Evolutionary conservation across 2,888 invertebrate species (phyloP), one percentile per base, ranked within the genome.

Genomic region (Zhuqinia jingwanae): DNA sequence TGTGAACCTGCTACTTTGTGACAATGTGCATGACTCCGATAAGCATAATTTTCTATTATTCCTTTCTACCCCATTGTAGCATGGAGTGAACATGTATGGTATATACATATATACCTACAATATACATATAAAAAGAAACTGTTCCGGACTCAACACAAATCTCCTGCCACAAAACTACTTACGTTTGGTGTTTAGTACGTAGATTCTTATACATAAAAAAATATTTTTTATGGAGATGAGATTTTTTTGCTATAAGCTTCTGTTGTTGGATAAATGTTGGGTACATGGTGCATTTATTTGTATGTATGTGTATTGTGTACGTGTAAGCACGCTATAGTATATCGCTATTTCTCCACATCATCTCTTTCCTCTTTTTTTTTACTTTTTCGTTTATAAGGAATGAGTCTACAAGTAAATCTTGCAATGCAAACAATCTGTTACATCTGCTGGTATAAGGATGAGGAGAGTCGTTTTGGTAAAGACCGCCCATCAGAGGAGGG

Each of bases 401-500:
- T 30, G 36, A 53, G 53, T 75, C 75, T 75, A 75, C 10, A 75
- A 75, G 75, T 36, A 75, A n/a, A 75, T 75, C 75, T 75, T 50
- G 53, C 13, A 53, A 53, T 53, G 75, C 53, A 75, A 77, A 58
- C 58, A 42, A 45, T 77, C 58, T 58, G 42, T 15, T 77, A 58
- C 58, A 42, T 77, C 30, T 50, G n/a, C 56, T 77, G 56, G 17
- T 68, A 36, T 36, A 17, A 45, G 65, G 63, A 84, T 58, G 56
- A 58, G 65, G 75, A 76, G 77, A 84, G 77, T 27, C 47, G 56
- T 22, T 27, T 36, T 15, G 45, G 13, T 11, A 42, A 84, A 84
- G 77, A 84, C 84, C 84, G 84, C 84, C 84, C 84, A 84, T 68
- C 84, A 84, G 84, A 84, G 84, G 84, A 77, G 84, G 84, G 84